Conservation (phyloP, 2,888 invertebrate species). For the Diarsia dahlii region DNA sequence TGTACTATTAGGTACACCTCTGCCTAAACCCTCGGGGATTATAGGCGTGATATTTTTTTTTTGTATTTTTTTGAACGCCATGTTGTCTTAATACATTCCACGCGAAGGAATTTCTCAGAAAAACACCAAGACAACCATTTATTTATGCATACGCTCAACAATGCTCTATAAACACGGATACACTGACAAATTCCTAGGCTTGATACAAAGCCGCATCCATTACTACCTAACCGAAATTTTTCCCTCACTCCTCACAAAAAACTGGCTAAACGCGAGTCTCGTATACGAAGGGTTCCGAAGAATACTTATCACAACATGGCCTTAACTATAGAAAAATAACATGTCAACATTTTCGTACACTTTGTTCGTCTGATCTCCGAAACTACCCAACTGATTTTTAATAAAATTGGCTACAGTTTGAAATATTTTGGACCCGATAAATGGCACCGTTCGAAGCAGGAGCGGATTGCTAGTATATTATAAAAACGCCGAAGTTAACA, state of each 20-base stretch:
- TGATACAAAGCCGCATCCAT: constrained; percentile 37
- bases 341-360: no score
- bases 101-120: background rate
- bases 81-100: constrained; percentile 7
- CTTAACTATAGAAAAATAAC: no score
- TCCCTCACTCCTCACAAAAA: constrained; percentile 17
- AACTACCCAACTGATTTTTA: background rate
- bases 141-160: constrained; percentile 38
- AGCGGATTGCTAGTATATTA: background rate
- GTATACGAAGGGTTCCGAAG: background rate
- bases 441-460: background rate
- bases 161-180: constrained; percentile 37
- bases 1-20: no score
- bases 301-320: no score
- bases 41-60: no score
- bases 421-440: no score
- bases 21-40: no score
- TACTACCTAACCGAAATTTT: constrained; percentile 21
- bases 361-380: no score
- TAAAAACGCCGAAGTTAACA: no score
- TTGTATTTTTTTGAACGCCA: background rate
- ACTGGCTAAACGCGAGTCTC: background rate
- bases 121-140: constrained; percentile 29
- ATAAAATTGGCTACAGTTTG: no score
- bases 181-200: constrained; percentile 55